phyloP scores from a whole-genome alignment of 1,140 invertebrate genomes.

The Idris sp. region DNA sequence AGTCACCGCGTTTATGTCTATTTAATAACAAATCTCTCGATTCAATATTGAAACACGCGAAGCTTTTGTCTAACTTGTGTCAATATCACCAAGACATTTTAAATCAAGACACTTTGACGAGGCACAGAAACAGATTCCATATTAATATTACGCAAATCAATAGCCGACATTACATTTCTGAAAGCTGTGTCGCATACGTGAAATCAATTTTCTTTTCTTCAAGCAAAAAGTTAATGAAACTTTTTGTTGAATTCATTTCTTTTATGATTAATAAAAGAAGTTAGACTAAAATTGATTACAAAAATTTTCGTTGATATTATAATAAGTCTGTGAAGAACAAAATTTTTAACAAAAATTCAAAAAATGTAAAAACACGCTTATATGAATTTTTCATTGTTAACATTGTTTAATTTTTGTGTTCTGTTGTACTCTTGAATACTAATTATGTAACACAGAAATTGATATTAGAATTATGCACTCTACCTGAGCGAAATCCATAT shows the following conservation, averaged over 20 bases:
- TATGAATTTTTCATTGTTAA: too few species aligned
- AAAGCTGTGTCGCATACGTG: neutral
- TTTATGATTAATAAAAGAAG: too few species aligned
- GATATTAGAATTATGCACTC: constrained; percentile 13
- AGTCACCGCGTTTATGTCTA: constrained; percentile 3
- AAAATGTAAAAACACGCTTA: too few species aligned
- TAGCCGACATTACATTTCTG: constrained; percentile 30
- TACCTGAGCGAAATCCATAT: constrained; percentile 89
- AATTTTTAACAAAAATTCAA: too few species aligned
- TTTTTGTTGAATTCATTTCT: too few species aligned
- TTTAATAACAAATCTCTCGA: constrained; percentile 25
- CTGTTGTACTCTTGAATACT: constrained; percentile 6
- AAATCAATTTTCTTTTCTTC: neutral
- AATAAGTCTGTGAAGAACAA: too few species aligned
- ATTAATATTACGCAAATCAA: constrained; percentile 40
- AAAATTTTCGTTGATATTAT: too few species aligned
- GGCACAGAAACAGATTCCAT: constrained; percentile 26
- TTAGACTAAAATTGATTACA: too few species aligned
- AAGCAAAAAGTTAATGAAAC: too few species aligned
- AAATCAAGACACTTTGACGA: constrained; percentile 31
- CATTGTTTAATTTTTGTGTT: constrained; percentile 4
- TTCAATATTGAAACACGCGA: neutral
- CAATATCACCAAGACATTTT: constrained; percentile 18
- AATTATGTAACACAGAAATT: constrained; percentile 21
- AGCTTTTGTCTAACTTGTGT: constrained; percentile 27